A percentile compares a stretch with the other conserved stretches of the same genome.
Evolutionary conservation across 2,113 vertebrate genomes (phyloP).

Genomic region (Dunckerocampus dactyliophorus): DNA sequence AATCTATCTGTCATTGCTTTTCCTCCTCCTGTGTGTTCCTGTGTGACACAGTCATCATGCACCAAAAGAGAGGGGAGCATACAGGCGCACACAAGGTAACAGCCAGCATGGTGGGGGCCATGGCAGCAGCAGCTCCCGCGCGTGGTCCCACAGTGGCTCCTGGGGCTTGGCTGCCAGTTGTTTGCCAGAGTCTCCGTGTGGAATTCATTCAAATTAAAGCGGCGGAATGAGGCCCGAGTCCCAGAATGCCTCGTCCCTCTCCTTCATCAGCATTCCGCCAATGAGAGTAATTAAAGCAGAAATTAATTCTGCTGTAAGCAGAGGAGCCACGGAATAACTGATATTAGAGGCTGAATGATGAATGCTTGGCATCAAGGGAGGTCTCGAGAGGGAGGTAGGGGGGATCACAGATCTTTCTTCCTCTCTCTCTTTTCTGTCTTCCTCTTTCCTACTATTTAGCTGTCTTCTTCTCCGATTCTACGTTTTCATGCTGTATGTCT

Average conservation of each 20-base stretch:
- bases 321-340: conserved; percentile 99
- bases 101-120: conserved; percentile 79
- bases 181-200: conserved; percentile 97
- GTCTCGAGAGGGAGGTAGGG: conserved; percentile 93
- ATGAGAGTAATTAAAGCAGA: conserved; percentile 99
- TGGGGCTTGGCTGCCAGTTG: conserved; percentile 98
- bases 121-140: conserved; percentile 79
- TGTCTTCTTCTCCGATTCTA: conserved; percentile 13
- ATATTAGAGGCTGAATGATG: conserved; percentile 99
- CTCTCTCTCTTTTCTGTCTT: conserved; percentile 34
- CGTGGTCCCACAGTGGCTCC: conserved; percentile 90
- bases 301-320: conserved; percentile 99
- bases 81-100: conserved; percentile 15
- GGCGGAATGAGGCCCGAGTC: conserved; percentile 97
- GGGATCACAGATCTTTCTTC: conserved; percentile 93
- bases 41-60: conserved; percentile 27
- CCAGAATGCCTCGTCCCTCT: conserved; percentile 99
- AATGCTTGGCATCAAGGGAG: conserved; percentile 99
- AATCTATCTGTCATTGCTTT: conserved; percentile 36
- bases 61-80: neutral
- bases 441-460: conserved; percentile 57
- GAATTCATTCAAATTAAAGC: conserved; percentile 99
- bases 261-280: conserved; percentile 99
- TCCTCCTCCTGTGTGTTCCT: conserved; percentile 41
- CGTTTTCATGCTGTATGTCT: neutral